Evolutionary conservation across 2,113 vertebrate genomes (phyloP), one percentile per base, ranked within the genome.

Genomic region (Jaculus jaculus): DNA sequence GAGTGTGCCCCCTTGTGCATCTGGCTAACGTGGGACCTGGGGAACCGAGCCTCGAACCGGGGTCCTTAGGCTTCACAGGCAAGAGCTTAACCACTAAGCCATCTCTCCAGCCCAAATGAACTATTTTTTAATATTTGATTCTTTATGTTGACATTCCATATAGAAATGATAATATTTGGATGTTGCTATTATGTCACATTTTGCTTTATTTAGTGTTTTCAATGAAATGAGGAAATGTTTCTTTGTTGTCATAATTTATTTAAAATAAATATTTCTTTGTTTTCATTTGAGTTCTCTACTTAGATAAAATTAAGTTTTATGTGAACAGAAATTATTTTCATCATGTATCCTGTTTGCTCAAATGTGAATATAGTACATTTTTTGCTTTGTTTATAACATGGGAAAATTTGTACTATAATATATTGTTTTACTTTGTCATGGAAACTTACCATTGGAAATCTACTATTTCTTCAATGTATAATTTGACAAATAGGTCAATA

Each of bases 401-500:
- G 4, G 17, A 75, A 77, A 71, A 89, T 58, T 92, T 58, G 4
- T 89, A 79, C 42, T 32, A 47, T 3, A 51, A 3, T 60, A 1
- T 32, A 30, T 18, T 23, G 54, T 4, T 79, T 94, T 86, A 77
- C 89, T 94, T 94, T 84, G 13, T 15, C 42, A 91, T n/a, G 34
- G 42, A 54, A 82, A 74, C 69, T 24, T 68, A 82, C 7, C 8
- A 82, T 9, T 26, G 68, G 6, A 92, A 95, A 94, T 51, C 24
- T 39, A 42, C 20, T 21, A 0, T 84, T 30, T 73, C 4, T 1
- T 60, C 37, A 66, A 91, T 54, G 24, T 20, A 80, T 84, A 94
- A 83, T 58, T 73, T 84, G 20, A 68, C 6, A 1, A 68, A 71
- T 63, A 37, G 7, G 12, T 71, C 4, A 42, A 73, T 47, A 7